Percentiles rank a stretch among this genome's conserved stretches.
Evolutionary conservation across 30 jellyfish, hydroid and myxozoan genomes (phyloP).

Genomic region (Aurelia coerulea): DNA sequence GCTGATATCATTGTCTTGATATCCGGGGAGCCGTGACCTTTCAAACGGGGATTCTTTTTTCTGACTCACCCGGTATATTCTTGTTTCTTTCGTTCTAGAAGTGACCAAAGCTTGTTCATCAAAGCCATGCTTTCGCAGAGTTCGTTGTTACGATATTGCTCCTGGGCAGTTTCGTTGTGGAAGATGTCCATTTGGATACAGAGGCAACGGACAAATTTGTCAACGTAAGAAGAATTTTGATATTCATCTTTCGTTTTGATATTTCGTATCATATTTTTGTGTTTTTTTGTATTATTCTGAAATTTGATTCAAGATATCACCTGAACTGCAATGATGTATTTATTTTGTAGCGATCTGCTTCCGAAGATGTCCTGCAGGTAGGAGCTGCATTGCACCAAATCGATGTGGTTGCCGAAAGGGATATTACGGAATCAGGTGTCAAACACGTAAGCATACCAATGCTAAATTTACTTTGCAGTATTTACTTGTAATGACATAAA

Average conservation of each 20-base stretch:
- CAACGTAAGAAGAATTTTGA: slow-evolving; percentile 35
- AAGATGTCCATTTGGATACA: slow-evolving; percentile 79
- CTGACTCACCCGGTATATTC: no score
- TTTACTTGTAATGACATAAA: no score
- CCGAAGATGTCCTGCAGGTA: slow-evolving; percentile 67
- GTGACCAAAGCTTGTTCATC: slow-evolving; percentile 44
- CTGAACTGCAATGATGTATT: no score
- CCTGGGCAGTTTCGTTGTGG: slow-evolving; percentile 68
- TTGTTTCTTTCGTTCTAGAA: slow-evolving; percentile 10
- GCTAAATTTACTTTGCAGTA: not conserved
- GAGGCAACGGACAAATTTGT: slow-evolving; percentile 79
- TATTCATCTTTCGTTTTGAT: no score
- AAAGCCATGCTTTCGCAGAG: slow-evolving; percentile 66
- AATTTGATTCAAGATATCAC: no score
- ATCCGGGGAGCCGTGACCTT: no score
- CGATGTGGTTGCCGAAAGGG: slow-evolving; percentile 82
- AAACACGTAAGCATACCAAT: slow-evolving; percentile 37
- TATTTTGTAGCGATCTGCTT: slow-evolving; percentile 53
- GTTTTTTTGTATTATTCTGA: no score
- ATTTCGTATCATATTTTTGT: no score
- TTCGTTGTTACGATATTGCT: slow-evolving; percentile 57
- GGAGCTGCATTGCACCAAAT: slow-evolving; percentile 72
- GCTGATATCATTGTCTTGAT: no score
- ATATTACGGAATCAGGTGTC: slow-evolving; percentile 73
- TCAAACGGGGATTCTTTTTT: no score